Evolutionary conservation across 2,888 invertebrate genomes (phyloP), one percentile per base, ranked within the genome.

Genomic region (Lysandra coridon): DNA sequence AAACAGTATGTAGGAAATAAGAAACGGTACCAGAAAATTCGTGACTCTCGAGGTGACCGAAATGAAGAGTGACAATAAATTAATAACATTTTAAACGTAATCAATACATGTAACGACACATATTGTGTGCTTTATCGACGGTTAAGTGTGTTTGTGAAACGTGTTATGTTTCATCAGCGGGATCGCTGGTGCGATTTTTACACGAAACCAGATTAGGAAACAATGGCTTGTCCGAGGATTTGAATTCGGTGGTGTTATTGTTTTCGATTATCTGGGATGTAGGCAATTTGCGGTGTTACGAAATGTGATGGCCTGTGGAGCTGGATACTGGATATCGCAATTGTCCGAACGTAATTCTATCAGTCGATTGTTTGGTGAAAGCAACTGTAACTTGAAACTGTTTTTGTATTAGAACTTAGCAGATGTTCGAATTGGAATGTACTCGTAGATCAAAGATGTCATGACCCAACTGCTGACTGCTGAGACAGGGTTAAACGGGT

Each of bases 211-310:
- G 30, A 62, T 75, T 60, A 17, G 75, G 30, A 44, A 79, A 79
- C 79, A 79, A 79, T 79, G 30, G 79, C 49, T 30, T 79, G 79
- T 79, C 62, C 17, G 40, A 40, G 62, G 62, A 79, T 75, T 79
- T 75, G 75, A 79, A 79, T 89, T 87, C 87, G 86, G 85, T 83
- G 84, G 87, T 88, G 80, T 83, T 82, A 81, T 79, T 79, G 79
- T 79, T 79, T 79, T 60, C 57, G 49, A 62, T 79, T 62, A 79
- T 75, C 62, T 49, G 62, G 40, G 62, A 74, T 60, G 60, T 44
- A 62, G 44, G 40, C 62, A 74, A 60, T 75, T 79, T 79, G 37
- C 30, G n/a, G 23, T 62, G 73, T 79, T 74, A 44, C 79, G 60
- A 74, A 79, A 79, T 74, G 53, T 14, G 74, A 73, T 57, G 40